Conservation (phyloP, 1,140 invertebrate genomes). For the Drosophila persimilis region DNA sequence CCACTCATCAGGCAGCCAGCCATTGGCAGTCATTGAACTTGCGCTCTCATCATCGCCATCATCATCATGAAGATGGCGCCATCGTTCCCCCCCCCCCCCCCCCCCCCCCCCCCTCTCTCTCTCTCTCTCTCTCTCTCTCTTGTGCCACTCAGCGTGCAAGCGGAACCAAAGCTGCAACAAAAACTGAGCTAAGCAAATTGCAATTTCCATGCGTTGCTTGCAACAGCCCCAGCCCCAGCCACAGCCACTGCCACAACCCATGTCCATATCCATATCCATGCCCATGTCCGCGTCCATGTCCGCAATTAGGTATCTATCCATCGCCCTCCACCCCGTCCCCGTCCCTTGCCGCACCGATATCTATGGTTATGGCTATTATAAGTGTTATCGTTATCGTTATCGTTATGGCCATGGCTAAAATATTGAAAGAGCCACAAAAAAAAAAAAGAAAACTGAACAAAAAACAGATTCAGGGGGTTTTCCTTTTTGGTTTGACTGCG, state of each 20-base stretch:
- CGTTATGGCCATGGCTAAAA: constrained; percentile 33
- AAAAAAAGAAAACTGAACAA: constrained; percentile 3
- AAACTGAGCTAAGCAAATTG: constrained; percentile 45
- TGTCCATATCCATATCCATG: constrained; percentile 10
- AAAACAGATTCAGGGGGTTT: constrained; percentile 14
- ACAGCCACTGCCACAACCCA: constrained; percentile 1
- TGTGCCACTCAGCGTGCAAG: constrained; percentile 33
- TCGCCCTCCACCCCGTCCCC: too few relatives aligned
- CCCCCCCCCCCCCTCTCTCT: too few relatives aligned
- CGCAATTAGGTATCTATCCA: constrained; percentile 37
- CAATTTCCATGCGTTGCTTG: constrained; percentile 54
- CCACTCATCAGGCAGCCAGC: not conserved
- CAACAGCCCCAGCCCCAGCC: constrained; percentile 13
- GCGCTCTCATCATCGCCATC: constrained; percentile 8
- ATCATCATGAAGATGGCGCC: constrained; percentile 47
- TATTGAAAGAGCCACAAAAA: constrained; percentile 24
- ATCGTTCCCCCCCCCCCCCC: constrained; percentile 17
- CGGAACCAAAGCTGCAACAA: constrained; percentile 43
- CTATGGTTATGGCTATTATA: constrained; percentile 62
- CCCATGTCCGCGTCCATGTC: constrained; percentile 24
- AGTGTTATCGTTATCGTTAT: constrained; percentile 39
- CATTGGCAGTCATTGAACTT: constrained; percentile 42
- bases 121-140: not conserved
- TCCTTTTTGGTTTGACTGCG: not conserved
- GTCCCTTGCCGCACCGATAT: constrained; percentile 42